Conservation (phyloP, 2,888 invertebrate species). For the Drosophila setosimentum region DNA sequence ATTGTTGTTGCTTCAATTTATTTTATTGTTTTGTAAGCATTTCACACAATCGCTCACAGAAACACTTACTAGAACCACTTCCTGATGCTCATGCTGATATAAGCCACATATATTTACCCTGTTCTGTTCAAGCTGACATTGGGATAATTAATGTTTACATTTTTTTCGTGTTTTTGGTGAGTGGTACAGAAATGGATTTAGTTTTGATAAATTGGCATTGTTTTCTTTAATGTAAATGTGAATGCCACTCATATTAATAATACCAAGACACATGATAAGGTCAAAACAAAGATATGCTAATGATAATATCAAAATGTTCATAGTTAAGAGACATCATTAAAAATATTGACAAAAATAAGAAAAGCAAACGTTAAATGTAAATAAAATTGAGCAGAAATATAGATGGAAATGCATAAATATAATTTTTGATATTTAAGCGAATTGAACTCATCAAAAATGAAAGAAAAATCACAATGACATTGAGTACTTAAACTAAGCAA, state of each 20-base stretch:
- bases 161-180: constrained; percentile 53
- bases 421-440: constrained; percentile 72
- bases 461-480: constrained; percentile 31
- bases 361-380: constrained; percentile 51
- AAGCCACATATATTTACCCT: constrained; percentile 22
- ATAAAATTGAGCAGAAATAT: constrained; percentile 45
- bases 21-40: constrained; percentile 14
- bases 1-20: constrained; percentile 21
- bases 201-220: constrained; percentile 49
- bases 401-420: constrained; percentile 42
- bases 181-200: constrained; percentile 48
- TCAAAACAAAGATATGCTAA: constrained; percentile 50
- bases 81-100: constrained; percentile 14
- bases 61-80: constrained; percentile 22
- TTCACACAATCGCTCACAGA: constrained; percentile 23
- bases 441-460: constrained; percentile 56
- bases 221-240: constrained; percentile 61
- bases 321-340: constrained; percentile 70
- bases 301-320: constrained; percentile 77
- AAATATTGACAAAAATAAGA: constrained; percentile 40
- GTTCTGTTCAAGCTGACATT: constrained; percentile 47
- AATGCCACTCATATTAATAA: constrained; percentile 37
- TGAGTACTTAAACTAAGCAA: constrained; percentile 43
- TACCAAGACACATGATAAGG: constrained; percentile 13
- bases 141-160: constrained; percentile 63